Evolutionary conservation across 2,888 invertebrate species (phyloP).

Genomic region (Athrips mouffetella): DNA sequence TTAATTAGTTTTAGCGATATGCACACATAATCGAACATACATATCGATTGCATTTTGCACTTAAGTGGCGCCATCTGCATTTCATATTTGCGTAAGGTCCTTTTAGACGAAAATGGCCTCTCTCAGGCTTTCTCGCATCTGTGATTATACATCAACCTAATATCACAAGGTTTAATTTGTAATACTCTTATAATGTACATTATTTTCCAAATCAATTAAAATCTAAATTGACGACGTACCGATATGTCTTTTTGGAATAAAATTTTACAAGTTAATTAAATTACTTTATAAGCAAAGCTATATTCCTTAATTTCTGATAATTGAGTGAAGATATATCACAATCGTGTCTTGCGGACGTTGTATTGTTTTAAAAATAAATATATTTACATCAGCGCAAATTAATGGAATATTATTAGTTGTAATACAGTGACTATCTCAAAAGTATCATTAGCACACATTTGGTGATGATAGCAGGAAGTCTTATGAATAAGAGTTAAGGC

Average conservation of each 20-base stretch:
- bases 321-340: slow-evolving; percentile 40
- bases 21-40: too few species aligned
- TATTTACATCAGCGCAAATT: slow-evolving; percentile 49
- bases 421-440: background rate
- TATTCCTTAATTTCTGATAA: slow-evolving; percentile 29
- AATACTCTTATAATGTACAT: slow-evolving; percentile 48
- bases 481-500: too few species aligned
- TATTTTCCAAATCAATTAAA: slow-evolving; percentile 41
- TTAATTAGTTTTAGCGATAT: too few species aligned
- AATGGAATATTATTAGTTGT: background rate
- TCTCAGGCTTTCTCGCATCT: too few species aligned
- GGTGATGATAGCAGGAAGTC: background rate
- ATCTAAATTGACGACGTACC: slow-evolving; percentile 51
- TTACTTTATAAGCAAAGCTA: slow-evolving; percentile 19
- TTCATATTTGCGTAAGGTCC: too few species aligned
- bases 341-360: slow-evolving; percentile 35
- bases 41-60: too few species aligned
- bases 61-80: too few species aligned
- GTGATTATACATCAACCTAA: slow-evolving; percentile 59
- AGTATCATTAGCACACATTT: background rate
- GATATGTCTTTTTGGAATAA: slow-evolving; percentile 58
- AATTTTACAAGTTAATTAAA: slow-evolving; percentile 27
- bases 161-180: slow-evolving; percentile 71
- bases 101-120: too few species aligned
- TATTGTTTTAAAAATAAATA: slow-evolving; percentile 67